Percentiles rank a stretch among this genome's conserved stretches.
phyloP scores from a whole-genome alignment of 2,113 vertebrate genomes.

The Halcyon senegalensis region DNA sequence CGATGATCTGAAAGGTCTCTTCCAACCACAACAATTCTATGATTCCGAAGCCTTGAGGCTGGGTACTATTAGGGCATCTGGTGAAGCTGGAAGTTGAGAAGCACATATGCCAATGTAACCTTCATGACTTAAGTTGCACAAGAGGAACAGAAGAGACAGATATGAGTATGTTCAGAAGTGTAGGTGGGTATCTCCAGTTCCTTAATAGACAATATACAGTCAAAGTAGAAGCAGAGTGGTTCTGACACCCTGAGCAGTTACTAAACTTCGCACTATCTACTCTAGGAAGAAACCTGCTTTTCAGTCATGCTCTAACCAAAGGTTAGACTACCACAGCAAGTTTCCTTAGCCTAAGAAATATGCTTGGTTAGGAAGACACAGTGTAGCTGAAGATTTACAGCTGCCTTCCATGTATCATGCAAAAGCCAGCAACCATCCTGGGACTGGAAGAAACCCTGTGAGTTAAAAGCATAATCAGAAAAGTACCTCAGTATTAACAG shows the following conservation, averaged over 20 bases:
- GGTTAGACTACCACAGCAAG: not conserved
- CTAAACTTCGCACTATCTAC: not conserved
- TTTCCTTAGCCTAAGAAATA: not conserved
- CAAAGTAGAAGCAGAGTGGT: not conserved
- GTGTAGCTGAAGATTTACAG: not conserved
- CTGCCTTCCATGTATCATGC: rapidly evolving
- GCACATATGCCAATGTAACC: not conserved
- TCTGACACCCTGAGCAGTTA: not conserved
- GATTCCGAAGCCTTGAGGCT: not conserved
- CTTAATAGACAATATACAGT: not conserved
- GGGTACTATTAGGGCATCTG: not conserved
- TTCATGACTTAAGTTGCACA: not conserved
- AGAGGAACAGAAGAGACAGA: not conserved
- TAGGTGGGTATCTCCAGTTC: not conserved
- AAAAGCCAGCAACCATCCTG: not conserved
- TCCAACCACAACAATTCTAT: too few species aligned
- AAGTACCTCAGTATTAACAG: not conserved
- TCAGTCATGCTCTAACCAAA: not conserved
- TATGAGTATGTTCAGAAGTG: not conserved
- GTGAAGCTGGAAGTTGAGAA: not conserved
- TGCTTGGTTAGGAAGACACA: not conserved
- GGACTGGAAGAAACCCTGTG: not conserved
- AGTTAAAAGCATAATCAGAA: not conserved
- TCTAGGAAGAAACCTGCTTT: not conserved
- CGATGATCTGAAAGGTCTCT: too few species aligned